Evolutionary conservation across 2,113 vertebrate species (phyloP), one percentile per base, ranked within the genome.

Genomic region (Microtus richardsoni): DNA sequence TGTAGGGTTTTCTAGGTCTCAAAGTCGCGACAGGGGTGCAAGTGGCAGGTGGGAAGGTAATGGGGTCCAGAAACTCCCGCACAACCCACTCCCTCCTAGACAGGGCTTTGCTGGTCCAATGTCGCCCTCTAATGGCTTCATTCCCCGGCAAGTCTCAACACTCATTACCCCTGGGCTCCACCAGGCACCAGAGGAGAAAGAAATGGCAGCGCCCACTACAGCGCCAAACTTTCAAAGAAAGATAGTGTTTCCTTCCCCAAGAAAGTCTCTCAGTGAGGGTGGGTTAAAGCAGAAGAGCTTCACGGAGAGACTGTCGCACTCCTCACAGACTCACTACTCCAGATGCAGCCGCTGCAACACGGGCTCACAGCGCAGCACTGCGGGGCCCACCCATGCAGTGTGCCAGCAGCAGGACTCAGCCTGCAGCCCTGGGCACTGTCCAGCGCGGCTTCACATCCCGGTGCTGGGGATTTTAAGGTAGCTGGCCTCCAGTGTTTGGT

Each of bases 151-250:
- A 30, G 62, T 36, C 58, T 1, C 80, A 2, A 0, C 36, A 64
- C 19, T 64, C 9, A 68, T 75, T 24, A 88, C 62, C 41, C 24
- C 11, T 0, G 30, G 88, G 91, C 84, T 87, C 89, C 33, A 30
- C 0, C 14, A 94, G 41, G 60, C 89, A 54, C 68, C 64, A 26
- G 24, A 87, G 75, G 71, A 83, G 49, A 97, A 88, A 90, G 1
- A 62, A 96, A 95, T n/a, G 91, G 39, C 64, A 95, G 44, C 33
- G 68, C 68, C 88, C 0, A 39, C 41, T 82, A 94, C 33, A 8
- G 91, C n/a, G 88, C 84, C 94, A 85, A 88, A 89, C 88, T 70
- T 93, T 94, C 77, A 91, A 91, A 88, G 73, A 84, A 96, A 62
- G 52, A 91, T 95, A 95, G 89, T 36, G 85, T 91, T 64, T 95